Evolutionary conservation across 2,113 vertebrate genomes (phyloP).

Genomic region (Cygnus atratus): DNA sequence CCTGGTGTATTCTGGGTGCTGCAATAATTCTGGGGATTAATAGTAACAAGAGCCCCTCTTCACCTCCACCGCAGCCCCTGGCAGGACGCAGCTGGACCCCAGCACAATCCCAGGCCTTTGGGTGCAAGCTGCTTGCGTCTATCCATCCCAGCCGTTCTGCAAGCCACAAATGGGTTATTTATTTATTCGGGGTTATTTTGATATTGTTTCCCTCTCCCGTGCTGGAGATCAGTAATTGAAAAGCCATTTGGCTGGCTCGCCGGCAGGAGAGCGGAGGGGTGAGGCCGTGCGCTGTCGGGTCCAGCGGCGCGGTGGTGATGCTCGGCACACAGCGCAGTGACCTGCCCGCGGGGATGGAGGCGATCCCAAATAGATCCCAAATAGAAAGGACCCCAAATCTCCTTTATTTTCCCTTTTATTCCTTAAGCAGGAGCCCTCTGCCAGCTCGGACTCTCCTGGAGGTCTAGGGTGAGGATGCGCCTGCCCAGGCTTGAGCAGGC

Average conservation of each 20-base stretch:
- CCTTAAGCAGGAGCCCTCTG: background rate
- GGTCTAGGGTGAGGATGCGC: background rate
- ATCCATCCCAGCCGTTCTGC: background rate
- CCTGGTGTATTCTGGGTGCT: conserved; percentile 33
- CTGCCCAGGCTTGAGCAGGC: background rate
- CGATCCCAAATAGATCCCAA: background rate
- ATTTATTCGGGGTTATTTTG: conserved; percentile 22
- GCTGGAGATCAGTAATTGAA: background rate
- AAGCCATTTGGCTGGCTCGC: background rate
- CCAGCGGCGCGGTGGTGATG: background rate
- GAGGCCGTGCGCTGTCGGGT: background rate
- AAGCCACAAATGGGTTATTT: background rate
- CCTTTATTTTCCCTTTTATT: background rate
- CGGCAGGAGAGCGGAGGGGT: background rate
- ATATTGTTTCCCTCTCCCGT: background rate
- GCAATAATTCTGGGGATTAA: conserved; percentile 47
- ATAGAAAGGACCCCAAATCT: background rate
- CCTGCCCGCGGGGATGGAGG: background rate
- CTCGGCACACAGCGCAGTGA: background rate
- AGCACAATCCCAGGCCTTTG: background rate
- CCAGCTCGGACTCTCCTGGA: background rate
- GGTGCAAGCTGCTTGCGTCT: background rate
- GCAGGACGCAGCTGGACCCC: background rate
- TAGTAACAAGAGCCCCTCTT: conserved; percentile 14
- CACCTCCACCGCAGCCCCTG: background rate